These are phyloP conservation scores for Podotricha telesiphe DNA, from an alignment of 2,888 invertebrate genomes.

Conservation along the genomic window DNA sequence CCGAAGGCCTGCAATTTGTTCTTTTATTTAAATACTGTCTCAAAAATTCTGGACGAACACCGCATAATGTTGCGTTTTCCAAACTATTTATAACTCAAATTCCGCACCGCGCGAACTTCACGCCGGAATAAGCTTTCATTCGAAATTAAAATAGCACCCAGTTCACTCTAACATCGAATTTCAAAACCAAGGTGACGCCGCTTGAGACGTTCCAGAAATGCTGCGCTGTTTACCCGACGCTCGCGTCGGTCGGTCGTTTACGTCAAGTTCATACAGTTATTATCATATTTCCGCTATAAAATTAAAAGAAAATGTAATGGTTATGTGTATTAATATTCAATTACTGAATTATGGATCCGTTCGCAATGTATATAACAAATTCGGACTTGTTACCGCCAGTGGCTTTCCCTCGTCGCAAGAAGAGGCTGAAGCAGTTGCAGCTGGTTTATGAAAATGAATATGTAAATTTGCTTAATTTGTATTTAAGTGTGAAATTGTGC, in stretches of 20 bases:
- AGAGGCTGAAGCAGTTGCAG: constrained; percentile 72
- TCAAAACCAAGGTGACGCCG: constrained; percentile 83
- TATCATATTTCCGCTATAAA: constrained; percentile 53
- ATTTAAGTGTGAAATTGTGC: constrained; percentile 15
- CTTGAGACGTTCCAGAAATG: constrained; percentile 76
- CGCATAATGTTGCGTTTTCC: constrained; percentile 45
- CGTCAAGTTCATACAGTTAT: constrained; percentile 64
- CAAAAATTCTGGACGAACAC: constrained; percentile 26
- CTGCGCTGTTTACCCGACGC: constrained; percentile 63
- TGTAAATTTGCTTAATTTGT: constrained; percentile 48
- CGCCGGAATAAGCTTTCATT: constrained; percentile 71
- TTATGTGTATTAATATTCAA: constrained; percentile 48
- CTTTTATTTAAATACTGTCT: neutral
- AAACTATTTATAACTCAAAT: constrained; percentile 61
- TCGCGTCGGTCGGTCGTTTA: constrained; percentile 58
- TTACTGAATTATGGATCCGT: constrained; percentile 67
- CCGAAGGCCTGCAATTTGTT: neutral
- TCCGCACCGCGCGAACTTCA: constrained; percentile 75
- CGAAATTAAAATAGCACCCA: constrained; percentile 78
- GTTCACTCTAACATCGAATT: constrained; percentile 70
- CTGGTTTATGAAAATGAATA: constrained; percentile 64
- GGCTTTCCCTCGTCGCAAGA: constrained; percentile 75
- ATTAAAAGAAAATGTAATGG: constrained; percentile 54
- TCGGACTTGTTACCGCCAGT: constrained; percentile 73
- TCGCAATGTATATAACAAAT: constrained; percentile 75